A percentile compares a stretch with the other conserved stretches of the same genome.
These are phyloP conservation scores for Tangara arthus DNA, from an alignment of 2,797 vertebrate species.

Conservation along the genomic window DNA sequence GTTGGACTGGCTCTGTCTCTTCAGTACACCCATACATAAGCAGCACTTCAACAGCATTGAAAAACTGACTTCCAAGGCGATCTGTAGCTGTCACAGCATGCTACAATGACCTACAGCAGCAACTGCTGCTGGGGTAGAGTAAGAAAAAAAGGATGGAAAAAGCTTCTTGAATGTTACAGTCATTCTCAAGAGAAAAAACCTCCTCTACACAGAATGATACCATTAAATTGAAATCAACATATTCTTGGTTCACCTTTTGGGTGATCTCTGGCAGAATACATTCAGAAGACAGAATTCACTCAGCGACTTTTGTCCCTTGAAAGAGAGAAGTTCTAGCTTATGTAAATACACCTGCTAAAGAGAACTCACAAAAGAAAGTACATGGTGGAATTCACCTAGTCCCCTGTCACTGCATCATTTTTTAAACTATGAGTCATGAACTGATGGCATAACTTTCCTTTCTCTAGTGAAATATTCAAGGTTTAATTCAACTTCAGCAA, in stretches of 20 bases:
- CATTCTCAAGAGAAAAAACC: background rate
- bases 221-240: background rate
- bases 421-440: background rate
- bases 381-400: background rate
- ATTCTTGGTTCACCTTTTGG: background rate
- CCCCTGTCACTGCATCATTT: background rate
- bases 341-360: background rate
- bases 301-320: background rate
- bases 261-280: background rate
- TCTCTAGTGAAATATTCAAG: background rate
- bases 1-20: background rate
- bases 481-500: background rate
- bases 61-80: background rate
- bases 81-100: background rate
- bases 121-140: background rate
- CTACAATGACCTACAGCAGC: background rate
- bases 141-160: background rate
- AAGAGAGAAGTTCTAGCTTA: background rate
- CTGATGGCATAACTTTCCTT: background rate
- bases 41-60: background rate
- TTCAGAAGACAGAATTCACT: background rate
- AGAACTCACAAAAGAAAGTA: background rate
- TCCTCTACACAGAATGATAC: background rate
- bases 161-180: background rate
- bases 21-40: background rate